phyloP scores from a whole-genome alignment of 2,797 vertebrate species.

The Mus minutoides region DNA sequence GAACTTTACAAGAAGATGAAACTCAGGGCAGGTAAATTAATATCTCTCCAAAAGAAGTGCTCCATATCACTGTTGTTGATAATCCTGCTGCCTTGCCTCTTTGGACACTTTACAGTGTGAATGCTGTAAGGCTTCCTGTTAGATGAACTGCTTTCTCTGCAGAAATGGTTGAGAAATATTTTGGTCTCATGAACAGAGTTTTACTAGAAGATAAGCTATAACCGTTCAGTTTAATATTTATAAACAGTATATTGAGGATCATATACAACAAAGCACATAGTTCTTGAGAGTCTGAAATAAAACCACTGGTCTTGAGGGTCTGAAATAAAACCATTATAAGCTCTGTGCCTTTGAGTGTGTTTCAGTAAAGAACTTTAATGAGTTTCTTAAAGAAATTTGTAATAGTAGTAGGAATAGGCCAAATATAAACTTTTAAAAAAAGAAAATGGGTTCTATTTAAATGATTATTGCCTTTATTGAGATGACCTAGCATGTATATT shows the following conservation, averaged over 20 bases:
- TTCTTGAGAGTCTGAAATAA: constrained; percentile 53
- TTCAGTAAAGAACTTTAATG: constrained; percentile 1
- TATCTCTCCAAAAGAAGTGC: constrained; percentile 29
- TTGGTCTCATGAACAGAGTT: constrained; percentile 25
- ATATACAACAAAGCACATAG: background rate
- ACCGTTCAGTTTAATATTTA: background rate
- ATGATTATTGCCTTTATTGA: constrained; percentile 20
- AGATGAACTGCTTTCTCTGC: background rate
- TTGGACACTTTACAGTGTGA: constrained; percentile 18
- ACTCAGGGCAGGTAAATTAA: constrained; percentile 54
- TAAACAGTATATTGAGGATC: background rate
- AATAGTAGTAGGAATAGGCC: constrained; percentile 23
- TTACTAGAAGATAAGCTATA: constrained; percentile 19
- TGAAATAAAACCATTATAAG: background rate
- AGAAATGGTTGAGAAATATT: constrained; percentile 53
- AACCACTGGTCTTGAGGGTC: constrained; percentile 20
- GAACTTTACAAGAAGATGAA: constrained; percentile 63
- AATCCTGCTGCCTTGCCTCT: background rate
- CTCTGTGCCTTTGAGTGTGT: constrained; percentile 53
- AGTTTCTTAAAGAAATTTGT: constrained; percentile 12
- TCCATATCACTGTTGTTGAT: background rate
- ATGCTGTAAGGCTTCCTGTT: constrained; percentile 6
- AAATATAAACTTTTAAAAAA: constrained; percentile 38
- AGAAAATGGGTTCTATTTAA: background rate
- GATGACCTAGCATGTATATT: background rate